phyloP scores from a whole-genome alignment of 1,140 invertebrate species.

The Cepaea nemoralis region DNA sequence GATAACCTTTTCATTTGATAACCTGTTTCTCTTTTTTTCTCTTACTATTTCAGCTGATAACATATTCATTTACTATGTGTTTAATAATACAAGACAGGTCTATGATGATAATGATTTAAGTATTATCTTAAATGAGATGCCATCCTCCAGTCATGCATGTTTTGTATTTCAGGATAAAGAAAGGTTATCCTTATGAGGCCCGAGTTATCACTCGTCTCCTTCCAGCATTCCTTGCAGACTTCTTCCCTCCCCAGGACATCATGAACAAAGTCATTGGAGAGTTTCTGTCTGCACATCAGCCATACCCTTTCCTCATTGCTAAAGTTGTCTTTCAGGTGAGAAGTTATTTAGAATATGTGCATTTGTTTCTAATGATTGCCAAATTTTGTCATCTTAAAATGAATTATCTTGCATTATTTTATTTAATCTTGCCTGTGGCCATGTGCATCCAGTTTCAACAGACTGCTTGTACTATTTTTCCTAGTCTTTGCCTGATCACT shows the following conservation, averaged over 20 bases:
- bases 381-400: too few relatives aligned
- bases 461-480: too few relatives aligned
- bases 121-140: not conserved
- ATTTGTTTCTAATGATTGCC: not conserved
- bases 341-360: not conserved
- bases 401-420: too few relatives aligned
- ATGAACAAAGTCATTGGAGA: conserved; percentile 91
- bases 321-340: conserved; percentile 85
- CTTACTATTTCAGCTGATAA: too few relatives aligned
- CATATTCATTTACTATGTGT: too few relatives aligned
- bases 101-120: too few relatives aligned
- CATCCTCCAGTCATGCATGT: not conserved
- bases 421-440: too few relatives aligned
- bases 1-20: too few relatives aligned
- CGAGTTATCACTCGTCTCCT: conserved; percentile 79
- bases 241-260: conserved; percentile 88
- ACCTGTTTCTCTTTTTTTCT: too few relatives aligned
- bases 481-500: too few relatives aligned
- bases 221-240: conserved; percentile 83
- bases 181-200: conserved; percentile 82
- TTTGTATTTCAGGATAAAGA: conserved; percentile 63
- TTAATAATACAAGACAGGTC: too few relatives aligned
- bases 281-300: conserved; percentile 88
- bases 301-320: conserved; percentile 85
- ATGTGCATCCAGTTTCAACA: too few relatives aligned